These are phyloP conservation scores for Philaenus spumarius DNA, from an alignment of 1,140 invertebrate species.

Conservation along the genomic window DNA sequence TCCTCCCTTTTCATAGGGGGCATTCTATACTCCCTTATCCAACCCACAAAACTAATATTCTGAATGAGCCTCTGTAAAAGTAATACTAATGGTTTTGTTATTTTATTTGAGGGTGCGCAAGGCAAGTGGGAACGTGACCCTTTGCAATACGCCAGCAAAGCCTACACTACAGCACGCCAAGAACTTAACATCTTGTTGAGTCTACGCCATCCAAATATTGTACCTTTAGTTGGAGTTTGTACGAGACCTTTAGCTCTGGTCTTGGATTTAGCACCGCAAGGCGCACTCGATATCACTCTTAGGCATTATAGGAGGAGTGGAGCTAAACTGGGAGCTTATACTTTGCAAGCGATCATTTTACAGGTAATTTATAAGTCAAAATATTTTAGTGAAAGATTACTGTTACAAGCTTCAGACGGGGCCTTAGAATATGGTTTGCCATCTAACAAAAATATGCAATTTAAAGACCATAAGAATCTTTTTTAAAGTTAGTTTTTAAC, in stretches of 20 bases:
- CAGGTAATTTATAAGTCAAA: too few species aligned
- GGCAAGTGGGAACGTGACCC: conserved; percentile 90
- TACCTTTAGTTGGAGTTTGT: conserved; percentile 84
- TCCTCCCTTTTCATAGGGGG: too few species aligned
- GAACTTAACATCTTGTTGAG: conserved; percentile 85
- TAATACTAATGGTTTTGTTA: too few species aligned
- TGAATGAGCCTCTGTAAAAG: too few species aligned
- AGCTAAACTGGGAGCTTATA: conserved; percentile 67
- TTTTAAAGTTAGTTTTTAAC: too few species aligned
- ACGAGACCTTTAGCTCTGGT: conserved; percentile 85
- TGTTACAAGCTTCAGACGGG: too few species aligned
- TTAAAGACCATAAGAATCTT: too few species aligned
- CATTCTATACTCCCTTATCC: too few species aligned
- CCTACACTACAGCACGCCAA: conserved; percentile 91
- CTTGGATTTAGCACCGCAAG: conserved; percentile 84
- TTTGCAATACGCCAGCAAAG: conserved; percentile 84
- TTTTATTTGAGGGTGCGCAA: conserved; percentile 60
- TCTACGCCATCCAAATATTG: conserved; percentile 84
- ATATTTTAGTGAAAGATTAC: too few species aligned
- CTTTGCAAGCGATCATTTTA: conserved; percentile 76
- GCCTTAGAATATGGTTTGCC: too few species aligned
- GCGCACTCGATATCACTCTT: conserved; percentile 77
- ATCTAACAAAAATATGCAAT: too few species aligned
- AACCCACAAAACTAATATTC: too few species aligned
- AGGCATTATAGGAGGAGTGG: conserved; percentile 78